Evolutionary conservation across 2,113 vertebrate genomes (phyloP).

Genomic region (Callocephalon fimbriatum): DNA sequence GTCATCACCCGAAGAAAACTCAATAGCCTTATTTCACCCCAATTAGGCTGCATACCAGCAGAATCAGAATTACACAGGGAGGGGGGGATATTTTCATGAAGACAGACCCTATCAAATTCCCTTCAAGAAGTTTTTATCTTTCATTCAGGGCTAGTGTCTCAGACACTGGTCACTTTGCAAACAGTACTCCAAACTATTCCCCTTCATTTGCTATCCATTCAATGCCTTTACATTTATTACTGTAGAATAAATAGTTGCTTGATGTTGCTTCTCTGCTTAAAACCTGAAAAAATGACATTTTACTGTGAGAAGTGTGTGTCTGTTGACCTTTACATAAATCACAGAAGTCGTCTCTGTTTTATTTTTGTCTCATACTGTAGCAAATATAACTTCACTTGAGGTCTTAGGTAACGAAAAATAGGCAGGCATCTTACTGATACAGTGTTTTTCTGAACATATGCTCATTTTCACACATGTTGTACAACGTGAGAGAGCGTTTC

Average conservation of each 20-base stretch:
- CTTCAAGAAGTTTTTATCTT: slow-evolving; percentile 66
- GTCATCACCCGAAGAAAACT: slow-evolving; percentile 80
- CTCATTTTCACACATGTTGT: neutral
- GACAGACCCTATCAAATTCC: slow-evolving; percentile 11
- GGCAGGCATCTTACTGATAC: neutral
- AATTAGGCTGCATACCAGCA: slow-evolving; percentile 79
- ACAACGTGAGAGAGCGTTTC: neutral
- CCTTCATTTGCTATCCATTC: slow-evolving; percentile 27
- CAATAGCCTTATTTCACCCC: slow-evolving; percentile 84
- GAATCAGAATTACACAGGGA: slow-evolving; percentile 51
- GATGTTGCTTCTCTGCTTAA: neutral
- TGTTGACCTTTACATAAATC: neutral
- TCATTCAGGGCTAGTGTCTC: neutral
- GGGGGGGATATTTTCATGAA: neutral
- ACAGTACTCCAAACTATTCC: neutral
- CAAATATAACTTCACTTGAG: neutral
- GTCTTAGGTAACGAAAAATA: neutral
- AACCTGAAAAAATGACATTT: neutral
- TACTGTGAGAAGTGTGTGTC: neutral
- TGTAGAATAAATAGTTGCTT: neutral
- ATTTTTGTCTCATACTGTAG: neutral
- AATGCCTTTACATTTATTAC: neutral
- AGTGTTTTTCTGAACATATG: neutral
- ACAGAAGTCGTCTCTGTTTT: neutral
- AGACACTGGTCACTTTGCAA: slow-evolving; percentile 12